Evolutionary conservation across 35 echinoderm and acorn worm species (phyloP).

Genomic region (Chiridota heheva): DNA sequence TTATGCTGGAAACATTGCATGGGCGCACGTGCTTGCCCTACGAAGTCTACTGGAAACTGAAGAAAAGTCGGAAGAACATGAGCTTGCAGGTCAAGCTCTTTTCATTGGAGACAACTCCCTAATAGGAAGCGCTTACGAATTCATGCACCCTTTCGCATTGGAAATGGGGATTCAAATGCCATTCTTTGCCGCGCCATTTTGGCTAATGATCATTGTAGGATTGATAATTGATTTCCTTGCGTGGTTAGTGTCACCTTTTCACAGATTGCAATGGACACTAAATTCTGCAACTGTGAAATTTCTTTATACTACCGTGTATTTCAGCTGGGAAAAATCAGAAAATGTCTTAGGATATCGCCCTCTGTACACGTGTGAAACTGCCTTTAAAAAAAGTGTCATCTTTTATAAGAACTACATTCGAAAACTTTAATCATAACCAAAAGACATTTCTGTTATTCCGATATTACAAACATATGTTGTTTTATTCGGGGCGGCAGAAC

Average conservation of each 20-base stretch:
- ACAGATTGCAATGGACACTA: neutral
- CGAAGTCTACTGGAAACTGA: neutral
- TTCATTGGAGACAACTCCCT: constrained; percentile 46
- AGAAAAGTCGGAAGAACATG: neutral
- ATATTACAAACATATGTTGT: no score
- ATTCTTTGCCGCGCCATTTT: constrained; percentile 10
- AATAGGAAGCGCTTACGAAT: neutral
- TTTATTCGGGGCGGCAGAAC: no score
- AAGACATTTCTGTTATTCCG: no score
- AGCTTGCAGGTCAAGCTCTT: constrained; percentile 25
- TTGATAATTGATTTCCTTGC: constrained; percentile 5
- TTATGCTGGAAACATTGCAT: constrained; percentile 50
- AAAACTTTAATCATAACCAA: no score
- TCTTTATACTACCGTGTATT: neutral
- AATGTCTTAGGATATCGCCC: constrained; percentile 35
- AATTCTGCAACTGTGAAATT: neutral
- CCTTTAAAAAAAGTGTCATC: neutral
- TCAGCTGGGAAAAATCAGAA: constrained; percentile 19
- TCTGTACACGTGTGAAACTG: constrained; percentile 10
- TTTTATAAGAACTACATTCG: constrained; percentile 28
- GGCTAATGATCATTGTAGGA: constrained; percentile 31
- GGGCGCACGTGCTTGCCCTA: constrained; percentile 33
- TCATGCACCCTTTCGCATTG: constrained; percentile 3
- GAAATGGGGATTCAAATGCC: neutral
- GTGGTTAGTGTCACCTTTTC: constrained; percentile 20